Conservation (phyloP, 2,797 vertebrate species). For the Rhyacichthys aspro region DNA sequence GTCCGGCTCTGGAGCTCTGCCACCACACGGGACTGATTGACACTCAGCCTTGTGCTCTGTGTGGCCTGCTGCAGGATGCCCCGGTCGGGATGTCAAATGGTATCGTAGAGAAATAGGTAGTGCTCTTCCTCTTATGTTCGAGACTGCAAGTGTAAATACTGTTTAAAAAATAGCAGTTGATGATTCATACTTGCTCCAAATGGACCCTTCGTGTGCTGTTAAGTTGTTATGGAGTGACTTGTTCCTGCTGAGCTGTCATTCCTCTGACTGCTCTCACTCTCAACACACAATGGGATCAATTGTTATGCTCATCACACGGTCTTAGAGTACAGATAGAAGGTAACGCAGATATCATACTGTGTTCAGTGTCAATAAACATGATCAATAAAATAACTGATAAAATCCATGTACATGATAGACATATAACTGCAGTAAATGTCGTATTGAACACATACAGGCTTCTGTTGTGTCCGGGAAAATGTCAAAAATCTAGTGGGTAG, state of each 20-base stretch:
- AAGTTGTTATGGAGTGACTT: conserved; percentile 20
- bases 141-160: background rate
- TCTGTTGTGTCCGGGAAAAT: too few species aligned
- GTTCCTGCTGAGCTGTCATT: conserved; percentile 33
- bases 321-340: conserved; percentile 5
- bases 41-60: conserved; percentile 44
- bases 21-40: conserved; percentile 58
- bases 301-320: conserved; percentile 15
- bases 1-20: conserved; percentile 46
- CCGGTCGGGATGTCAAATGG: conserved; percentile 43
- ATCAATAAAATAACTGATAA: background rate
- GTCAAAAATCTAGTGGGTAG: too few species aligned
- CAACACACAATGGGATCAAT: conserved; percentile 15
- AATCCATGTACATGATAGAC: too few species aligned
- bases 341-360: conserved; percentile 5
- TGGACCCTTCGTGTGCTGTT: conserved; percentile 30
- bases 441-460: too few species aligned
- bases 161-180: background rate
- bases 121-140: conserved; percentile 25
- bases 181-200: conserved; percentile 13
- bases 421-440: too few species aligned
- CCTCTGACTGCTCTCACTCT: background rate
- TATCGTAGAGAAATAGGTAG: conserved; percentile 4
- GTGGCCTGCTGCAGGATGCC: conserved; percentile 62
- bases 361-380: conserved; percentile 2